A percentile compares a stretch with the other conserved stretches of the same genome.
Conservation (phyloP, 2,888 invertebrate genomes). For the Nesidiocoris tenuis region DNA sequence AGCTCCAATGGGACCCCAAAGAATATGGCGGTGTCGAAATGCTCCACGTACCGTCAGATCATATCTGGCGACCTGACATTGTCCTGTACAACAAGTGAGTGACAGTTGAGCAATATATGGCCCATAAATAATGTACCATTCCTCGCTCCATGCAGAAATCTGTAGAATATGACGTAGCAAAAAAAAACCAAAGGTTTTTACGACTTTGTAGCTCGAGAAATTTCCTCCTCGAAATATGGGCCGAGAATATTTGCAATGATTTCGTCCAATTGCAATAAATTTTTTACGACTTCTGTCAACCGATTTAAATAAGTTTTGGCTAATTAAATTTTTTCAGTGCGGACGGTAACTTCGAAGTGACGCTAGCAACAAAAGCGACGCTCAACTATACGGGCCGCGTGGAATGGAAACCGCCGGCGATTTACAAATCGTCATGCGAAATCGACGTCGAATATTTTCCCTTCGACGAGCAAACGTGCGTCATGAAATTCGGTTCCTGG, state of each 20-base stretch:
- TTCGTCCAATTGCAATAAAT: too few species aligned
- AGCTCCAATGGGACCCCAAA: slow-evolving; percentile 80
- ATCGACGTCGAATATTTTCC: slow-evolving; percentile 85
- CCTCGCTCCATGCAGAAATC: too few species aligned
- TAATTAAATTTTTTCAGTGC: slow-evolving; percentile 65
- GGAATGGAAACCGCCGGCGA: slow-evolving; percentile 89
- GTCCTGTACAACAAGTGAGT: slow-evolving; percentile 92
- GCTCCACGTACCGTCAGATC: slow-evolving; percentile 81
- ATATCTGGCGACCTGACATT: slow-evolving; percentile 94
- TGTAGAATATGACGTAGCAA: too few species aligned
- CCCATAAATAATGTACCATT: too few species aligned
- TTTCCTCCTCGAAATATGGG: too few species aligned
- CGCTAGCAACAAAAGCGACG: slow-evolving; percentile 77
- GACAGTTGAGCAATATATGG: too few species aligned
- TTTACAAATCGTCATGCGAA: slow-evolving; percentile 86
- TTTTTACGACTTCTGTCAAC: too few species aligned
- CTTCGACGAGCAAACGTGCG: slow-evolving; percentile 82
- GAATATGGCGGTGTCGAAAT: slow-evolving; percentile 83
- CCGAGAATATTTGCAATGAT: too few species aligned
- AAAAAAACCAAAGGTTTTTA: too few species aligned
- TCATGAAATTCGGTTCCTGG: slow-evolving; percentile 84
- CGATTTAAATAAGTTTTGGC: too few species aligned
- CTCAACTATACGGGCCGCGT: slow-evolving; percentile 78
- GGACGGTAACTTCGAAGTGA: slow-evolving; percentile 83
- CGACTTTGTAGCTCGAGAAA: too few species aligned